A percentile compares a stretch with the other conserved stretches of the same genome.
Evolutionary conservation across 2,888 invertebrate genomes (phyloP).

Genomic region (Sinhomidia bicolor): DNA sequence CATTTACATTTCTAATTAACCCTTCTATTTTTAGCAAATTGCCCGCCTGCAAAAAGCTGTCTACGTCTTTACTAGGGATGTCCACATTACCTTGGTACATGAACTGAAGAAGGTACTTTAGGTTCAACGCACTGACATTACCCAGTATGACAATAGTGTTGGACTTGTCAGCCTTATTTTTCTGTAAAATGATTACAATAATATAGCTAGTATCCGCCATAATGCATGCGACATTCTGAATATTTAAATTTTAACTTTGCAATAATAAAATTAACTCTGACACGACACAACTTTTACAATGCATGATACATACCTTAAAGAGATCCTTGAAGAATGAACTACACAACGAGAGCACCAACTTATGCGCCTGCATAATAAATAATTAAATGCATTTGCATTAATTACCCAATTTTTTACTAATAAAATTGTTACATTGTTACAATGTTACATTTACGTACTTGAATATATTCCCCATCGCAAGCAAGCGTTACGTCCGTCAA

Average conservation of each 20-base stretch:
- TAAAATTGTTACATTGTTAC: too few species aligned
- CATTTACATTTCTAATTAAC: conserved; percentile 57
- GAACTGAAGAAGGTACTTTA: conserved; percentile 75
- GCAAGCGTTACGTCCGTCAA: conserved; percentile 76
- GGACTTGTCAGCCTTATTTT: conserved; percentile 63
- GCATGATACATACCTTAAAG: conserved; percentile 77
- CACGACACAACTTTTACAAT: too few species aligned
- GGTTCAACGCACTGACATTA: conserved; percentile 74
- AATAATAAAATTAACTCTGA: too few species aligned
- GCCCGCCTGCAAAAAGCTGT: conserved; percentile 76
- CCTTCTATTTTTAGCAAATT: conserved; percentile 78
- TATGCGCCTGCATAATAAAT: conserved; percentile 77
- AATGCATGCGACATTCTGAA: too few species aligned
- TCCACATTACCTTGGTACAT: conserved; percentile 78
- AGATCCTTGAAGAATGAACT: conserved; percentile 78
- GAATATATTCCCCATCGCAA: conserved; percentile 76
- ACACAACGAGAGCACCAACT: conserved; percentile 75
- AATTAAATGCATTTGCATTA: too few species aligned
- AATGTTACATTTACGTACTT: too few species aligned
- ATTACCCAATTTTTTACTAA: too few species aligned
- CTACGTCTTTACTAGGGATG: conserved; percentile 73
- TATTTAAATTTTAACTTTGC: too few species aligned
- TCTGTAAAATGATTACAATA: conserved; percentile 46
- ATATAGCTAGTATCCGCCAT: too few species aligned
- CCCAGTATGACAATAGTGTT: conserved; percentile 75